Conservation (phyloP, 2,888 invertebrate genomes). For the Mylabris sibirica region DNA sequence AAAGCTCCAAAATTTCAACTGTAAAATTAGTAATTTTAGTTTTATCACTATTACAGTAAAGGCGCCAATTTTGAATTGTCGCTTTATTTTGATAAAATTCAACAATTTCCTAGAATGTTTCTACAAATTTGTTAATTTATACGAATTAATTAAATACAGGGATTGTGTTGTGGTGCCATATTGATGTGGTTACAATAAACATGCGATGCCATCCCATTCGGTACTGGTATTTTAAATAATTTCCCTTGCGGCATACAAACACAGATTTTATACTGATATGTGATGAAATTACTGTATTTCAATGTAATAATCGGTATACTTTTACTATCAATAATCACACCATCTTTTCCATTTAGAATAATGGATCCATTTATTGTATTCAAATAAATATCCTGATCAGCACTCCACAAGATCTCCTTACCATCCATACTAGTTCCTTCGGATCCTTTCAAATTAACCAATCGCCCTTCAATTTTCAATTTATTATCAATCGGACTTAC, state of each 20-base stretch:
- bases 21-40: neutral
- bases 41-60: neutral
- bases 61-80: neutral
- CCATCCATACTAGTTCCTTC: constrained; percentile 81
- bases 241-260: constrained; percentile 91
- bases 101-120: too few relatives aligned
- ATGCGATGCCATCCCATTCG: constrained; percentile 63
- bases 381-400: constrained; percentile 80
- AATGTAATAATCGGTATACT: constrained; percentile 73
- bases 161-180: constrained; percentile 69
- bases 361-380: constrained; percentile 80
- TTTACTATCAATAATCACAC: constrained; percentile 75
- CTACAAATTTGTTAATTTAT: neutral
- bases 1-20: neutral
- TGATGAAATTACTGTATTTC: constrained; percentile 51
- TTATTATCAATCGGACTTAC: constrained; percentile 76
- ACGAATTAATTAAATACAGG: constrained; percentile 66
- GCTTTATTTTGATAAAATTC: neutral
- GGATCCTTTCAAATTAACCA: constrained; percentile 76
- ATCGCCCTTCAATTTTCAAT: constrained; percentile 74
- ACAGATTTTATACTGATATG: constrained; percentile 83
- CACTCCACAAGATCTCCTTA: constrained; percentile 75
- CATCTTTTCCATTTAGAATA: constrained; percentile 73
- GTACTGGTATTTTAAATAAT: constrained; percentile 79
- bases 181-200: constrained; percentile 72